Conservation (phyloP, 2,113 vertebrate genomes). For the Myanophis thanlyinensis region DNA sequence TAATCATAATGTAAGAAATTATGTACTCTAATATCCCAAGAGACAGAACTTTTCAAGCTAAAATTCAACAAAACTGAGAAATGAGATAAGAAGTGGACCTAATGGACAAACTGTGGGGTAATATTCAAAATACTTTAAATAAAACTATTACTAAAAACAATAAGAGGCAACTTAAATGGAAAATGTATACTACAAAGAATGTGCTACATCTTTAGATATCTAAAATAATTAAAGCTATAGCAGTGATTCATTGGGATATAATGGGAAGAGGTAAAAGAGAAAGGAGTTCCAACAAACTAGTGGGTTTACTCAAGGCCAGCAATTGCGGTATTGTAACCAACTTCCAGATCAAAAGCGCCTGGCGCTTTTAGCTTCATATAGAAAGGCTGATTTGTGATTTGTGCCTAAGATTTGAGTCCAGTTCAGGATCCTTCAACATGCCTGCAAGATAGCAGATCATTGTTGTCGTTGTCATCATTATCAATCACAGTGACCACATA, state of each 20-base stretch:
- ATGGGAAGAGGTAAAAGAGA: background rate
- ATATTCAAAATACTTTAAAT: background rate
- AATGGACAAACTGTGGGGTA: background rate
- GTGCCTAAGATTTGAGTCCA: background rate
- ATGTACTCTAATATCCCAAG: background rate
- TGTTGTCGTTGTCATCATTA: background rate
- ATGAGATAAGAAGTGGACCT: background rate
- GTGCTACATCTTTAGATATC: background rate
- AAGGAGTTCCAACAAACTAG: background rate
- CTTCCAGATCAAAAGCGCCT: background rate
- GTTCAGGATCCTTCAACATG: background rate
- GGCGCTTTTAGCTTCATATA: background rate
- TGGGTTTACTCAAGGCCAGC: background rate
- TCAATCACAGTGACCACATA: background rate
- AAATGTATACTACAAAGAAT: background rate
- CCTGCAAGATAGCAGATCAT: background rate
- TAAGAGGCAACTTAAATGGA: background rate
- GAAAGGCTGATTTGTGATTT: background rate
- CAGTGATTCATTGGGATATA: background rate
- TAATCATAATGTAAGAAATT: background rate
- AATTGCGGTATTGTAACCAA: background rate
- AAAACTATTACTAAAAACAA: background rate
- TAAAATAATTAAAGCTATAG: background rate
- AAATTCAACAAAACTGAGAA: background rate
- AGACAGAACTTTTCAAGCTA: background rate